Evolutionary conservation across 2,797 vertebrate genomes (phyloP).

Genomic region (Pitangus sulphuratus): DNA sequence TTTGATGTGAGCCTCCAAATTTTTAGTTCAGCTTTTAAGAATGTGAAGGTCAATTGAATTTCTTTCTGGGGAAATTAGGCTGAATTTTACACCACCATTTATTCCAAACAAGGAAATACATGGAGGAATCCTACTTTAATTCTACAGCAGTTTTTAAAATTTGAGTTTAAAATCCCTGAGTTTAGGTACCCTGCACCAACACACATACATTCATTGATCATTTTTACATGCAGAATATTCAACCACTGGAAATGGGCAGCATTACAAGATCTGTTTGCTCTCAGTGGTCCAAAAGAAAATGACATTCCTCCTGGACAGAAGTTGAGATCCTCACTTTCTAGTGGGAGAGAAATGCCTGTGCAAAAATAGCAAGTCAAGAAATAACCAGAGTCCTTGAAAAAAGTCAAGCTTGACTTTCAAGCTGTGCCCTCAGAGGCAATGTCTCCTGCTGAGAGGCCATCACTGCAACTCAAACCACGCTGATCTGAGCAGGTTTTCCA

Average conservation of each 20-base stretch:
- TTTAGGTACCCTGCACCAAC: not conserved
- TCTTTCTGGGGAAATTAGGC: constrained; percentile 73
- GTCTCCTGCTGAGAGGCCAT: not conserved
- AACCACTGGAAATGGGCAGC: not conserved
- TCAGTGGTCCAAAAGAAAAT: not conserved
- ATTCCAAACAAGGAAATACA: constrained; percentile 69
- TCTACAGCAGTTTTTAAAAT: constrained; percentile 11
- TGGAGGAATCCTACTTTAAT: constrained; percentile 12
- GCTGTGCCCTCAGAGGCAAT: not conserved
- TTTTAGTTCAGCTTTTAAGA: constrained; percentile 82
- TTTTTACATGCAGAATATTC: not conserved
- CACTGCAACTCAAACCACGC: not conserved
- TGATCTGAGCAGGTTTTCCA: constrained; percentile 26
- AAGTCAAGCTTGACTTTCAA: not conserved
- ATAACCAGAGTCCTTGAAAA: constrained; percentile 8
- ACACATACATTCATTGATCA: not conserved
- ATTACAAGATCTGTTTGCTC: not conserved
- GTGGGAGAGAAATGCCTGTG: not conserved
- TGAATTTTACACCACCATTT: constrained; percentile 72
- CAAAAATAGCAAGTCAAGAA: not conserved
- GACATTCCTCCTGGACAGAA: not conserved
- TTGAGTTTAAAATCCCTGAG: not conserved
- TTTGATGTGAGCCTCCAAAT: constrained; percentile 84
- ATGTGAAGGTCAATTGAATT: constrained; percentile 78
- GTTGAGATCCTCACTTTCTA: not conserved